Evolutionary conservation across 2,113 vertebrate genomes (phyloP).

Genomic region (Ardeotis arabs): DNA sequence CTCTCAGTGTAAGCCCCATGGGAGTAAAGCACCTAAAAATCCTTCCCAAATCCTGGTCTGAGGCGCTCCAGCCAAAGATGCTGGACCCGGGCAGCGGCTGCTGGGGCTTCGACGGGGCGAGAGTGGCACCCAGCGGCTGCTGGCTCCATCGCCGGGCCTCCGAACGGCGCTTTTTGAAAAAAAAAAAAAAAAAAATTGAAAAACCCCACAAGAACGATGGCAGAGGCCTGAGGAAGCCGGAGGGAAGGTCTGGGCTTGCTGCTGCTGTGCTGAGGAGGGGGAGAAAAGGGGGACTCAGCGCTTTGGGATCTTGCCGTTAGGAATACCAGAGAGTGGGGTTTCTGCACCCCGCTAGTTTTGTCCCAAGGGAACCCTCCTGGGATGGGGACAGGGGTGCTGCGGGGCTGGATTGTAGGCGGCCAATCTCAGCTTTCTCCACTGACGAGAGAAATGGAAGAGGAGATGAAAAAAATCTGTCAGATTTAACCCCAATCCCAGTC

Average conservation of each 20-base stretch:
- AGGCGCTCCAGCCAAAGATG: too few species aligned
- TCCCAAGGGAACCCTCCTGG: neutral
- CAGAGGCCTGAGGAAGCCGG: neutral
- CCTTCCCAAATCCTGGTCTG: fast-evolving
- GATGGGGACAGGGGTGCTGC: neutral
- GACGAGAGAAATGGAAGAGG: neutral
- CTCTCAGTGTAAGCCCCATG: neutral
- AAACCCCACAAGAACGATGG: neutral
- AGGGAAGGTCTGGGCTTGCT: neutral
- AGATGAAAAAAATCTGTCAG: neutral
- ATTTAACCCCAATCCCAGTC: neutral
- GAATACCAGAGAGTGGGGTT: neutral
- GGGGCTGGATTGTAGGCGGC: neutral
- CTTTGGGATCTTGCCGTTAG: neutral
- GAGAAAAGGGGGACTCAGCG: neutral
- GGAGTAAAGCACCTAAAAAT: neutral
- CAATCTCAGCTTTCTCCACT: neutral
- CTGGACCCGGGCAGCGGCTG: neutral
- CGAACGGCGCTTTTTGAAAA: too few species aligned
- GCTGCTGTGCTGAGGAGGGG: neutral
- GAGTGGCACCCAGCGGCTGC: constrained; percentile 57
- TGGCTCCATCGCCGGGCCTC: neutral
- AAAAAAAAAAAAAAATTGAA: too few species aligned
- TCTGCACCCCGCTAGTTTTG: neutral
- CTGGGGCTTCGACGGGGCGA: neutral